Conservation (phyloP, 2,888 invertebrate species). For the Patella ulyssiponensis region DNA sequence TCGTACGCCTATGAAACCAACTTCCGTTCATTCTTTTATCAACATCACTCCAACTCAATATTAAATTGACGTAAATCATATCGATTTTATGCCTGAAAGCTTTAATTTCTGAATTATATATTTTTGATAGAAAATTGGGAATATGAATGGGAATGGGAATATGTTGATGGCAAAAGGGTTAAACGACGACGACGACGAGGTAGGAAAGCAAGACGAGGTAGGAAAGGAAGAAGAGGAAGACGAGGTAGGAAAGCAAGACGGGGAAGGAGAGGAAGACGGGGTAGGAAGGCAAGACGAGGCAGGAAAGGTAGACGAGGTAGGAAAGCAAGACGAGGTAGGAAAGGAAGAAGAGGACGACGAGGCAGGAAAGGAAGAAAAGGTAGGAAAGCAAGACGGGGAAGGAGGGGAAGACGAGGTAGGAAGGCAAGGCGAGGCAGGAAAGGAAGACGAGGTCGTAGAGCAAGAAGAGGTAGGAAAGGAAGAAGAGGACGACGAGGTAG, state of each 20-base stretch:
- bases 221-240: not conserved
- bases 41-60: too few species aligned
- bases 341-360: not conserved
- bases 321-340: not conserved
- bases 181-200: not conserved
- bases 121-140: not conserved
- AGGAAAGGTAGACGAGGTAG: not conserved
- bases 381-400: not conserved
- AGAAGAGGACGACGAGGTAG: too few species aligned
- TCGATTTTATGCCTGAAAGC: too few species aligned
- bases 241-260: too few species aligned
- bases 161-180: not conserved
- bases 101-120: not conserved
- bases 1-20: too few species aligned
- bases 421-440: not conserved
- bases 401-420: not conserved
- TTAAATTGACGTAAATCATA: too few species aligned
- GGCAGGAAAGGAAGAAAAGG: not conserved
- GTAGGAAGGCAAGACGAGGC: too few species aligned
- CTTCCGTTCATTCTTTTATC: too few species aligned
- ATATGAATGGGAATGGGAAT: conserved; percentile 9
- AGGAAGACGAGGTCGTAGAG: too few species aligned
- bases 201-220: not conserved
- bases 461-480: too few species aligned
- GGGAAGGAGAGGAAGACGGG: not conserved